These are phyloP conservation scores for Nycticorax nycticorax DNA, from an alignment of 2,113 vertebrate species.

Conservation along the genomic window DNA sequence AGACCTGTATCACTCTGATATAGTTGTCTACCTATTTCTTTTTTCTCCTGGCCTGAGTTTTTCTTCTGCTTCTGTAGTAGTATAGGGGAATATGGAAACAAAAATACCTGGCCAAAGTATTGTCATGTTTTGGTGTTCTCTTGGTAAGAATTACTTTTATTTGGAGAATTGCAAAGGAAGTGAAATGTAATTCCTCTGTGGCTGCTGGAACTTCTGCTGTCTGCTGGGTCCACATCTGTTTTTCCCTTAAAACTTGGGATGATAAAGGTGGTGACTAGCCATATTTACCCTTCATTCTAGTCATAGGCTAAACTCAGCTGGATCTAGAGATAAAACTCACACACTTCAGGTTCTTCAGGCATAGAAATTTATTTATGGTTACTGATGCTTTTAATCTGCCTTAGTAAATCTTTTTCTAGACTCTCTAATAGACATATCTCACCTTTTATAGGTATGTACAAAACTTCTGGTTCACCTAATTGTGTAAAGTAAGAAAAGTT, in stretches of 20 bases:
- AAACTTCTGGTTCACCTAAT: background rate
- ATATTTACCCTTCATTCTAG: background rate
- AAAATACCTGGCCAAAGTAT: background rate
- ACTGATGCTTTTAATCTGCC: conserved; percentile 22
- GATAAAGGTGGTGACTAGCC: background rate
- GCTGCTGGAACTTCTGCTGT: background rate
- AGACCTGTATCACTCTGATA: background rate
- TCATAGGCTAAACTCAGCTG: background rate
- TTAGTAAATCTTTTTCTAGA: background rate
- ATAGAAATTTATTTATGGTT: background rate
- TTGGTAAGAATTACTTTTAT: background rate
- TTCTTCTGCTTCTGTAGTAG: background rate
- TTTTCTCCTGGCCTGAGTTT: background rate
- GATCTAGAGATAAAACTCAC: background rate
- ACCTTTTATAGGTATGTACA: background rate
- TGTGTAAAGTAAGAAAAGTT: background rate
- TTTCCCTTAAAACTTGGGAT: background rate
- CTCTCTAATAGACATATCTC: background rate
- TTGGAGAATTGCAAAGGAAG: background rate
- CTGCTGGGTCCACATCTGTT: background rate
- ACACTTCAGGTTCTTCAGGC: background rate
- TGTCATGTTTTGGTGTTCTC: background rate
- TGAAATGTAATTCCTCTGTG: background rate
- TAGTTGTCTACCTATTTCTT: background rate
- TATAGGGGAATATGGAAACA: background rate